Evolutionary conservation across 2,113 vertebrate species (phyloP).

Genomic region (Eublepharis macularius): DNA sequence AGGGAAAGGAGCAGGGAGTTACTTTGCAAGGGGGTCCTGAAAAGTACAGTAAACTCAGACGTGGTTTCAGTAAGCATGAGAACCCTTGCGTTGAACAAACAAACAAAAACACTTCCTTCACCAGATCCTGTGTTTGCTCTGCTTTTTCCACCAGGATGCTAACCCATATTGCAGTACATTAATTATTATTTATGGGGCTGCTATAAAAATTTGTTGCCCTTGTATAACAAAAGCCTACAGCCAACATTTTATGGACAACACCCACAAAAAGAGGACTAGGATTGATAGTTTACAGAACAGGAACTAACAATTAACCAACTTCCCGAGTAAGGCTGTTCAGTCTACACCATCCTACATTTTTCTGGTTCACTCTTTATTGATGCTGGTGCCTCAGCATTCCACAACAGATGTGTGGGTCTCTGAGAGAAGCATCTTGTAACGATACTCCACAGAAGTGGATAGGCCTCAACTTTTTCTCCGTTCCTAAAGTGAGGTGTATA

Average conservation of each 20-base stretch:
- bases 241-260: conserved; percentile 72
- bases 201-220: conserved; percentile 71
- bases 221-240: conserved; percentile 72
- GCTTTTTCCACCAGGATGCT: conserved; percentile 69
- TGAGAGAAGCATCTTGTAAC: conserved; percentile 56
- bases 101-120: neutral
- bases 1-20: too few relatives aligned
- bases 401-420: conserved; percentile 52
- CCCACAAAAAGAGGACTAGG: conserved; percentile 61
- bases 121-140: conserved; percentile 31
- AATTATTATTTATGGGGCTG: conserved; percentile 73
- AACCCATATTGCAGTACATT: conserved; percentile 57
- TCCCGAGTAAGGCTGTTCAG: conserved; percentile 31
- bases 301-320: conserved; percentile 78
- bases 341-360: conserved; percentile 58
- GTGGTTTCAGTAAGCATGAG: too few relatives aligned
- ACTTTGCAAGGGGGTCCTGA: too few relatives aligned
- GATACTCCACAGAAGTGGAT: conserved; percentile 32
- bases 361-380: conserved; percentile 67
- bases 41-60: too few relatives aligned
- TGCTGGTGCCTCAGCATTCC: conserved; percentile 58
- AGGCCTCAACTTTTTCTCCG: conserved; percentile 47
- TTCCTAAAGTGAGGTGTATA: conserved; percentile 37
- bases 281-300: conserved; percentile 78
- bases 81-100: too few relatives aligned